Percentiles rank a stretch among this genome's conserved stretches.
Evolutionary conservation across 1,140 invertebrate species (phyloP).

Genomic region (Aphelenchoides avenae): DNA sequence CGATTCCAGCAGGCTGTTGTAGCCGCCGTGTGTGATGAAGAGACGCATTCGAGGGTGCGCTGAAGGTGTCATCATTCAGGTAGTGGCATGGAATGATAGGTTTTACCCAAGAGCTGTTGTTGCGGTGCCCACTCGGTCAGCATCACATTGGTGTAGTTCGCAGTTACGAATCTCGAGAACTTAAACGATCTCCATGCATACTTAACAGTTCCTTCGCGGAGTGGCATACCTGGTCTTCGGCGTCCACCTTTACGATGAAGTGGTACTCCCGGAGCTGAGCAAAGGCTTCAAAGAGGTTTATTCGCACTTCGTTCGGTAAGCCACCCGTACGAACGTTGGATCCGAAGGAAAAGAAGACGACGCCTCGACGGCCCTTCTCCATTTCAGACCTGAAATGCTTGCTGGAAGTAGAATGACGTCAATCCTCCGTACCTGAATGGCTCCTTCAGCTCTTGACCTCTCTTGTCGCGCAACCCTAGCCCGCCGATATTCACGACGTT

Average conservation of each 20-base stretch:
- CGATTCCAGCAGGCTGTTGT: too few relatives aligned
- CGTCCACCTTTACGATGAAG: conserved; percentile 18
- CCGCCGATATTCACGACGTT: conserved; percentile 22
- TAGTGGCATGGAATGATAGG: too few relatives aligned
- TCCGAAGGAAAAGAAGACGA: conserved; percentile 22
- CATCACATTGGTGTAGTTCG: conserved; percentile 7
- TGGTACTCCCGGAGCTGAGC: conserved; percentile 10
- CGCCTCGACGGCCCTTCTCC: too few relatives aligned
- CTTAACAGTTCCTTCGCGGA: too few relatives aligned
- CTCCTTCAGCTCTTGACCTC: too few relatives aligned
- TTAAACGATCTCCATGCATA: too few relatives aligned
- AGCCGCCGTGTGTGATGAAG: conserved; percentile 25
- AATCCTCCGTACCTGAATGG: too few relatives aligned
- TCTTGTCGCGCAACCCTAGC: conserved; percentile 9
- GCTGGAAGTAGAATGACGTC: too few relatives aligned
- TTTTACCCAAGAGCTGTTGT: conserved; percentile 7
- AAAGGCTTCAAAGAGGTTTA: conserved; percentile 19
- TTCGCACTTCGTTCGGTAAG: conserved; percentile 9
- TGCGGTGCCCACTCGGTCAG: conserved; percentile 27
- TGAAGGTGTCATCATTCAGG: too few relatives aligned
- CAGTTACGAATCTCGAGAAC: not conserved
- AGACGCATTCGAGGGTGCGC: conserved; percentile 6
- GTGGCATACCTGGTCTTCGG: conserved; percentile 3
- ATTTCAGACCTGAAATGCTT: too few relatives aligned
- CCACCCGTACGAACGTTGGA: conserved; percentile 8